Percentiles rank a stretch among this genome's conserved stretches.
Conservation (phyloP, 2,113 vertebrate genomes). For the Shinisaurus crocodilurus region DNA sequence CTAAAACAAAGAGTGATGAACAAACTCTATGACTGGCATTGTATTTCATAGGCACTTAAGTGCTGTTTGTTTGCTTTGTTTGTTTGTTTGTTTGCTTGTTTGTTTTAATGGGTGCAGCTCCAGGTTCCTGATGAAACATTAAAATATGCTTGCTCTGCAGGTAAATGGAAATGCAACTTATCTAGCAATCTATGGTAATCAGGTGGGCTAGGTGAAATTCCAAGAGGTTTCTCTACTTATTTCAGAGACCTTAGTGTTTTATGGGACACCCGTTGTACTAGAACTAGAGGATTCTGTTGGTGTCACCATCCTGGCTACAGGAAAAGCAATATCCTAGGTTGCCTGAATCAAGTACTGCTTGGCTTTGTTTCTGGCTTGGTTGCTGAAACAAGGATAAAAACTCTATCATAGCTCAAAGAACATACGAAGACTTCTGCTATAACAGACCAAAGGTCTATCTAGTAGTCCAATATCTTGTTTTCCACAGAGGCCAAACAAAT, state of each 20-base stretch:
- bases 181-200: conserved; percentile 58
- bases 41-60: conserved; percentile 52
- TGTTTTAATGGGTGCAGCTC: neutral
- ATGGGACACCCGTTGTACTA: neutral
- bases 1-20: conserved; percentile 62
- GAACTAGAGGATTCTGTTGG: neutral
- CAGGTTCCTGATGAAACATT: conserved; percentile 64
- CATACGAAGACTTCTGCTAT: too few relatives aligned
- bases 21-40: conserved; percentile 46
- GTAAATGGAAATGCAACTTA: conserved; percentile 65
- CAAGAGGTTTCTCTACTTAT: neutral
- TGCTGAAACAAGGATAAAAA: neutral
- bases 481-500: too few relatives aligned
- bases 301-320: neutral
- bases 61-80: too few relatives aligned
- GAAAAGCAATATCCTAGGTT: neutral
- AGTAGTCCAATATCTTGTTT: neutral
- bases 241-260: neutral
- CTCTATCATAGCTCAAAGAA: neutral
- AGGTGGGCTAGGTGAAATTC: conserved; percentile 41
- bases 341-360: too few relatives aligned
- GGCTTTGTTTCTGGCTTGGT: too few relatives aligned
- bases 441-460: neutral
- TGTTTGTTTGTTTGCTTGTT: neutral
- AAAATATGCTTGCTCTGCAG: conserved; percentile 64